Evolutionary conservation across 2,797 vertebrate genomes (phyloP).

Genomic region (Danionella dracula): DNA sequence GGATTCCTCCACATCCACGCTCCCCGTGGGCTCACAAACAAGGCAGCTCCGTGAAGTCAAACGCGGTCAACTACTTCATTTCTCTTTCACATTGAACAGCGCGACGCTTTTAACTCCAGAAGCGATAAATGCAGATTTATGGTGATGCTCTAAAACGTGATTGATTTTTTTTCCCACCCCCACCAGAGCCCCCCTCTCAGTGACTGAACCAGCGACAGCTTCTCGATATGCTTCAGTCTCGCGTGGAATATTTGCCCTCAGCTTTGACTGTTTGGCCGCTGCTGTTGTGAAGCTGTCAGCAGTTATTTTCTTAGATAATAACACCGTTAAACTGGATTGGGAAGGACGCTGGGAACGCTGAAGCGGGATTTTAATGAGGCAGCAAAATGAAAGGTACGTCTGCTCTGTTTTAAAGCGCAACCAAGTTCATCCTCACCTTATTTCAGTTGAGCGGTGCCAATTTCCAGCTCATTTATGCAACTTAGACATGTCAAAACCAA

Average conservation of each 20-base stretch:
- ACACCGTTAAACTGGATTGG: slow-evolving; percentile 26
- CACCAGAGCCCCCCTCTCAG: slow-evolving; percentile 25
- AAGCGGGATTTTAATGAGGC: slow-evolving; percentile 33
- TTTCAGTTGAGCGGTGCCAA: neutral
- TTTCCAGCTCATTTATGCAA: neutral
- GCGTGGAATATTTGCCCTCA: neutral
- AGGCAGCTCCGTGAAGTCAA: slow-evolving; percentile 27
- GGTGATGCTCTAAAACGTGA: slow-evolving; percentile 37
- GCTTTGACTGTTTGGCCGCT: slow-evolving; percentile 6
- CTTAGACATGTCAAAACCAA: neutral
- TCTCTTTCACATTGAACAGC: slow-evolving; percentile 8
- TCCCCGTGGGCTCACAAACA: slow-evolving; percentile 28
- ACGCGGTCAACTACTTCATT: slow-evolving; percentile 25
- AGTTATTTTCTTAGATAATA: slow-evolving; percentile 12
- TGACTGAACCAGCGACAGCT: slow-evolving; percentile 19
- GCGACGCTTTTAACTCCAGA: slow-evolving; percentile 31
- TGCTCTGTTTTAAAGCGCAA: neutral
- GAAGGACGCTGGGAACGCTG: slow-evolving; percentile 7
- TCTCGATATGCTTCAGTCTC: slow-evolving; percentile 22
- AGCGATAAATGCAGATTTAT: slow-evolving; percentile 37
- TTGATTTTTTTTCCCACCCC: slow-evolving; percentile 38
- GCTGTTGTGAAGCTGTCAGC: slow-evolving; percentile 29
- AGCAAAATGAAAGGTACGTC: slow-evolving; percentile 47
- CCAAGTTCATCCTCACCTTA: neutral
- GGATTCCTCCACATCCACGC: slow-evolving; percentile 42